A percentile compares a stretch with the other conserved stretches of the same genome.
These are phyloP conservation scores for Strix uralensis DNA, from an alignment of 2,113 vertebrate genomes.

Conservation along the genomic window DNA sequence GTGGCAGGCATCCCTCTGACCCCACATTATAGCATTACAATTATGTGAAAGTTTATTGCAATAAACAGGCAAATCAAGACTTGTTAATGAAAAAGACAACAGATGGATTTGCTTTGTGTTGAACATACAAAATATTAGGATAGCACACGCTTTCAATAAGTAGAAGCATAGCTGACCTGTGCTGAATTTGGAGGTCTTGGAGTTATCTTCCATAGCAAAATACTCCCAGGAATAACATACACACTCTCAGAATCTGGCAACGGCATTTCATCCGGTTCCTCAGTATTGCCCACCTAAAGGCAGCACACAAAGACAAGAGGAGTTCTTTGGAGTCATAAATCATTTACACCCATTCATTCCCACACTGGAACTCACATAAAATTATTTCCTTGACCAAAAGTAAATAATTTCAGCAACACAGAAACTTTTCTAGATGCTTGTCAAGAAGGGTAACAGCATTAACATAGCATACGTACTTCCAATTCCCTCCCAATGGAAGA, in stretches of 20 bases:
- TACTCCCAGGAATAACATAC: conserved; percentile 90
- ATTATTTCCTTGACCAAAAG: background rate
- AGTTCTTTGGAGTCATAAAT: background rate
- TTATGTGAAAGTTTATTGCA: background rate
- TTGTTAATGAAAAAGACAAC: background rate
- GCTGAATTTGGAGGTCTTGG: conserved; percentile 92
- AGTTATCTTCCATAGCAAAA: conserved; percentile 91
- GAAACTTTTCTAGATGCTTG: background rate
- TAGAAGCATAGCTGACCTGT: conserved; percentile 77
- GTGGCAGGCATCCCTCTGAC: background rate
- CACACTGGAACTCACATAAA: background rate
- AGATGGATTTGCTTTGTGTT: background rate
- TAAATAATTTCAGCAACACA: background rate
- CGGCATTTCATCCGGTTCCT: conserved; percentile 92
- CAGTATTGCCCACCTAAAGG: conserved; percentile 76
- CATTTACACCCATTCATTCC: background rate
- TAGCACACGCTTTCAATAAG: background rate
- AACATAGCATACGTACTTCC: background rate
- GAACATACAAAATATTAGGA: background rate
- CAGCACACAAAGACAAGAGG: background rate
- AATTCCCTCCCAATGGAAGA: background rate
- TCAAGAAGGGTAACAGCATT: background rate
- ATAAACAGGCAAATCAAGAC: background rate
- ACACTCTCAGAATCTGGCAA: conserved; percentile 91
- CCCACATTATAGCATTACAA: background rate